These are phyloP conservation scores for Bufotes viridis DNA, from an alignment of 2,797 vertebrate species.

Conservation along the genomic window DNA sequence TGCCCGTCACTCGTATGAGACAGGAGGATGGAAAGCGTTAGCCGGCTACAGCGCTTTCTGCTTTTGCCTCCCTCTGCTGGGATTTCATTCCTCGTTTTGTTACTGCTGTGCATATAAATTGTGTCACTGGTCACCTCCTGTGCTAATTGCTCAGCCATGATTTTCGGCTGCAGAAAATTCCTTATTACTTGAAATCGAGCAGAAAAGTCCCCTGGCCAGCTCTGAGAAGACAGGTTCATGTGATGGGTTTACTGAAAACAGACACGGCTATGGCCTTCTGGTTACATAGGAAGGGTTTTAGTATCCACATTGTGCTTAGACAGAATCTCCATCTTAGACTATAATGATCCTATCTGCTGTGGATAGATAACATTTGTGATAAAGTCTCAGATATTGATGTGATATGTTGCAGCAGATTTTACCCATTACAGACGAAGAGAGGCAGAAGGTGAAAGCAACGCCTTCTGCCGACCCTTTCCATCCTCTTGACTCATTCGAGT, in stretches of 20 bases:
- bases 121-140: constrained; percentile 59
- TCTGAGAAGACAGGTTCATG: not conserved
- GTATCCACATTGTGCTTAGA: not conserved
- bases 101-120: constrained; percentile 62
- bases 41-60: constrained; percentile 18
- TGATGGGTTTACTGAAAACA: not conserved
- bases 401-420: too few relatives aligned
- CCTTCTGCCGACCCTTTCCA: too few relatives aligned
- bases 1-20: constrained; percentile 25
- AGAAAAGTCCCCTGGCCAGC: constrained; percentile 25
- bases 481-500: not conserved
- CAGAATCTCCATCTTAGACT: not conserved
- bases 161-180: constrained; percentile 36
- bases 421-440: too few relatives aligned
- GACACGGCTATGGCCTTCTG: not conserved
- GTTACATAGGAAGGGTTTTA: not conserved
- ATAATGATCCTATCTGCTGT: not conserved
- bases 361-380: too few relatives aligned
- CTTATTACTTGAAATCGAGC: constrained; percentile 38
- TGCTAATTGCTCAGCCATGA: constrained; percentile 56
- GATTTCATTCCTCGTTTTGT: constrained; percentile 42
- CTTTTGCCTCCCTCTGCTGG: constrained; percentile 23
- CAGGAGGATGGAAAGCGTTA: constrained; percentile 18
- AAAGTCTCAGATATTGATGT: too few relatives aligned
- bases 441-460: too few relatives aligned